A percentile compares a stretch with the other conserved stretches of the same genome.
phyloP scores from a whole-genome alignment of 2,888 invertebrate species.

The Apodemia mormo region DNA sequence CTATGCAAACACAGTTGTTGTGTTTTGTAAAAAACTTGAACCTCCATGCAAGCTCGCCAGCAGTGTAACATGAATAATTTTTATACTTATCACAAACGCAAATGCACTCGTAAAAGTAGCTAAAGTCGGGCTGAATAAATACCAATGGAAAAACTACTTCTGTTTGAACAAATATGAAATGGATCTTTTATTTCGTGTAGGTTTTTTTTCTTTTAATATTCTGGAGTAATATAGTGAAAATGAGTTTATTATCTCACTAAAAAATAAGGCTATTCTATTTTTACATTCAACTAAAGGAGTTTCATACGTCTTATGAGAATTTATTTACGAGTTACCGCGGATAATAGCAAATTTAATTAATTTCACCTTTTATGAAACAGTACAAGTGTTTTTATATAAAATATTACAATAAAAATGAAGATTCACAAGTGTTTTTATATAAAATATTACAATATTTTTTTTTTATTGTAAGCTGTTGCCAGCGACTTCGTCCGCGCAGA shows the following conservation, averaged over 20 bases:
- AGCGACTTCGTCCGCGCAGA: too few species aligned
- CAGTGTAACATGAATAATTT: conserved; percentile 17
- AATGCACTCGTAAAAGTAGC: conserved; percentile 17
- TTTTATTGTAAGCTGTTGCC: too few species aligned
- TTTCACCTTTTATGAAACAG: too few species aligned
- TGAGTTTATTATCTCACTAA: not conserved
- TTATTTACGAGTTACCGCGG: too few species aligned
- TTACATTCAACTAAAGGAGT: too few species aligned
- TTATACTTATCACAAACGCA: conserved; percentile 19
- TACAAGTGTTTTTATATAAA: too few species aligned
- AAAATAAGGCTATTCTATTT: not conserved
- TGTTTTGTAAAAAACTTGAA: conserved; percentile 18
- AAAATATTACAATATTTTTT: too few species aligned
- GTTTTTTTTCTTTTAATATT: not conserved
- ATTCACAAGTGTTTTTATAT: too few species aligned
- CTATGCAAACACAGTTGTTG: conserved; percentile 16
- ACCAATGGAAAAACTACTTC: conserved; percentile 14
- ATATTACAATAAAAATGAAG: too few species aligned
- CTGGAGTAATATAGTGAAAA: not conserved
- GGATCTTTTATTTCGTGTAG: not conserved
- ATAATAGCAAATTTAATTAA: too few species aligned
- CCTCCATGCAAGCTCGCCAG: conserved; percentile 17
- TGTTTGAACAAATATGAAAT: conserved; percentile 16
- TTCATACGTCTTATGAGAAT: too few species aligned
- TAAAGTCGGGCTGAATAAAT: conserved; percentile 17